These are phyloP conservation scores for Amphipyra tragopoginis DNA, from an alignment of 2,888 invertebrate genomes.

Conservation along the genomic window DNA sequence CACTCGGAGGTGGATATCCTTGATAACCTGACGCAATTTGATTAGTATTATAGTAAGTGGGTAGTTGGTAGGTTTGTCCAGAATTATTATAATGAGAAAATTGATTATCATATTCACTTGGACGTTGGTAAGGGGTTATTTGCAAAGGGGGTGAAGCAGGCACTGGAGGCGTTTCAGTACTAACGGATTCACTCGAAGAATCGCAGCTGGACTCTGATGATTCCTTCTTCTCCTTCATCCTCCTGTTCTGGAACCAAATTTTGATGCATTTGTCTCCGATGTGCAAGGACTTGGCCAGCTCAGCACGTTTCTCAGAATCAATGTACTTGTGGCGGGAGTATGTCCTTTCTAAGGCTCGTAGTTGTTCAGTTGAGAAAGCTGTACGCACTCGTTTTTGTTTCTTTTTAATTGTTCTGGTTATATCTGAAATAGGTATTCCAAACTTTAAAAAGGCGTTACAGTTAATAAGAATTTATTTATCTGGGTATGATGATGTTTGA, in stretches of 20 bases:
- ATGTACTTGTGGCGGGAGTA: conserved; percentile 90
- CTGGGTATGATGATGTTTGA: too few relatives aligned
- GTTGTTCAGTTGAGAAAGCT: conserved; percentile 93
- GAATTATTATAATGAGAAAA: conserved; percentile 7
- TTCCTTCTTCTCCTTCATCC: conserved; percentile 93
- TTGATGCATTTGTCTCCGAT: conserved; percentile 94
- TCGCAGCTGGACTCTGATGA: conserved; percentile 72
- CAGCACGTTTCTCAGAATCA: conserved; percentile 91
- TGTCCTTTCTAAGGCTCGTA: conserved; percentile 90
- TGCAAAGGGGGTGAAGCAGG: conserved; percentile 18
- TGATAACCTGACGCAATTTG: conserved; percentile 5
- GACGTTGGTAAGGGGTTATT: conserved; percentile 5
- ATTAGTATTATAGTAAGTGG: conserved; percentile 28
- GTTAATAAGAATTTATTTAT: not conserved
- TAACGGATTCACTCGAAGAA: conserved; percentile 62
- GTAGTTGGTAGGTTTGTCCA: conserved; percentile 42
- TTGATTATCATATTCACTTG: conserved; percentile 9
- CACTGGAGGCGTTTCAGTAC: conserved; percentile 40
- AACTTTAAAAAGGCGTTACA: conserved; percentile 4
- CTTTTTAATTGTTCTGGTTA: conserved; percentile 71
- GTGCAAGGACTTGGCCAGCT: conserved; percentile 91
- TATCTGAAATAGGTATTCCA: conserved; percentile 47
- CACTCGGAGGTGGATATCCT: conserved; percentile 6
- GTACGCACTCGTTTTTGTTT: conserved; percentile 92
- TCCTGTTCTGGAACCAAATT: conserved; percentile 95